Conservation (phyloP, 2,797 vertebrate genomes). For the Malacoraja senta region DNA sequence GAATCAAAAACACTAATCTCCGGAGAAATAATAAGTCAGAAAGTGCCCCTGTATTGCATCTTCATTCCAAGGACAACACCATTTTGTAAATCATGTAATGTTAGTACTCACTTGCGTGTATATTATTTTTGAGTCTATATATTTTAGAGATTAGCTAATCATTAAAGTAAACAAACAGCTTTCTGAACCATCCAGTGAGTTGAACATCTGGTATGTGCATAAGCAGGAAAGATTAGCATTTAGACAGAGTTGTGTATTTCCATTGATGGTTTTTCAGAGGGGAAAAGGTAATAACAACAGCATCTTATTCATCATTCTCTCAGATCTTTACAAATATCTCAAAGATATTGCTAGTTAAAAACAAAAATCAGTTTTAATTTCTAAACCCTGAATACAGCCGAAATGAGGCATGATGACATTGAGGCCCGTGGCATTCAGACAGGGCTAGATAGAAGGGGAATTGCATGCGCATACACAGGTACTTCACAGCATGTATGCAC, state of each 20-base stretch:
- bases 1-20: background rate
- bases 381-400: background rate
- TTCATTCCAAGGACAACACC: background rate
- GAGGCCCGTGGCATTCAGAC: background rate
- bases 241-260: background rate
- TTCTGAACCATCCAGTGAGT: background rate
- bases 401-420: background rate
- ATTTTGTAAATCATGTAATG: background rate
- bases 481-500: too few relatives aligned
- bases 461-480: too few relatives aligned
- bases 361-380: background rate
- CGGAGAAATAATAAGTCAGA: background rate
- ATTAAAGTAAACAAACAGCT: background rate
- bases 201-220: background rate
- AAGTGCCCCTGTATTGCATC: background rate
- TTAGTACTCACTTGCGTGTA: background rate
- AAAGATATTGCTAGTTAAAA: background rate
- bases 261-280: background rate
- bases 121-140: background rate
- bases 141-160: background rate
- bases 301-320: background rate
- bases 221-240: background rate
- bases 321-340: background rate
- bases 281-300: background rate
- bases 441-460: background rate